These are phyloP conservation scores for Psix sp. DNA, from an alignment of 1,140 invertebrate genomes.

Conservation along the genomic window DNA sequence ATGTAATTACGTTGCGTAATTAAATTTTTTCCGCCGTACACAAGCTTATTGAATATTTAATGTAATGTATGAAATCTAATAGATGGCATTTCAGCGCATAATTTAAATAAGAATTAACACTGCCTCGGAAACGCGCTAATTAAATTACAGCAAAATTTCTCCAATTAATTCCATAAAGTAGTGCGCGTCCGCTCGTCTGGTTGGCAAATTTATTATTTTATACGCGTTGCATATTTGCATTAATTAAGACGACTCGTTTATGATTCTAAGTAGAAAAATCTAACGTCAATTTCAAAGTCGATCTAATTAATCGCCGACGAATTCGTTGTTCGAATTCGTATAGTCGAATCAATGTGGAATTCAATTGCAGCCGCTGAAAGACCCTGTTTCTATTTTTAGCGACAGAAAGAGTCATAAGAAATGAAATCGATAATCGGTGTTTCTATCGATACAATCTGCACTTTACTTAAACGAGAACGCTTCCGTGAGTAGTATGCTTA, in stretches of 20 bases:
- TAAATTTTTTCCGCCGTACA: conserved; percentile 18
- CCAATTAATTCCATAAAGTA: conserved; percentile 1
- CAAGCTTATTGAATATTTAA: conserved; percentile 32
- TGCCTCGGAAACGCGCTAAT: conserved; percentile 14
- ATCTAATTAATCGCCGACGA: too few relatives aligned
- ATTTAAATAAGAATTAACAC: conserved; percentile 25
- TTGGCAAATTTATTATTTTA: conserved; percentile 8
- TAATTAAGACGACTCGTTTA: conserved; percentile 4
- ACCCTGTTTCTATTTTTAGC: conserved; percentile 32
- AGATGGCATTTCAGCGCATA: conserved; percentile 15
- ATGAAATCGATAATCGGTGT: conserved; percentile 41
- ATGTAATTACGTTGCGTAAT: conserved; percentile 29
- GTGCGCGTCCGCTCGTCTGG: conserved; percentile 4
- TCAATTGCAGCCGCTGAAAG: conserved; percentile 5
- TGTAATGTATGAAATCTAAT: conserved; percentile 23
- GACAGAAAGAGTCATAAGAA: conserved; percentile 18
- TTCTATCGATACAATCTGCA: conserved; percentile 41
- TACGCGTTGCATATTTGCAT: conserved; percentile 2
- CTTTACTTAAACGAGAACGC: conserved; percentile 37
- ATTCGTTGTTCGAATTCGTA: too few relatives aligned
- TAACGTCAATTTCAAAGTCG: not conserved
- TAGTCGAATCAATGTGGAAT: too few relatives aligned
- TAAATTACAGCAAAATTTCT: conserved; percentile 27
- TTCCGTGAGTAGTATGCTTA: conserved; percentile 39
- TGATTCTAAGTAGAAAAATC: not conserved